Evolutionary conservation across 2,113 vertebrate species (phyloP).

Genomic region (Aegithalos caudatus): DNA sequence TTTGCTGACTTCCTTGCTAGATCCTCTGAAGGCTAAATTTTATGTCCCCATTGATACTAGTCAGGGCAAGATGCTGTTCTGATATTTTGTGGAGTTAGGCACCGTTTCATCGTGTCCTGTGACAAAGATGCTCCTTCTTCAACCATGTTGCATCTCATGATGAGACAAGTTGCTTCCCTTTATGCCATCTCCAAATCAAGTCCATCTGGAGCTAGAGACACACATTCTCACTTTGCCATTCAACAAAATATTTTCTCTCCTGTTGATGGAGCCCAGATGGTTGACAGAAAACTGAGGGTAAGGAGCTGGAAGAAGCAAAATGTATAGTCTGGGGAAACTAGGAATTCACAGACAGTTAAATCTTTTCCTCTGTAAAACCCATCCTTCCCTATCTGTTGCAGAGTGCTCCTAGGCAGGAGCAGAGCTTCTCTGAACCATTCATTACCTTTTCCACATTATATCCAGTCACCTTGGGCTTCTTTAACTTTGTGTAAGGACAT

Average conservation of each 20-base stretch:
- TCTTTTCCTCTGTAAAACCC: neutral
- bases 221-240: neutral
- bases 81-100: neutral
- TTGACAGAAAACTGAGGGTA: neutral
- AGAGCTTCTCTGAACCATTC: neutral
- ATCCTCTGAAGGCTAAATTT: neutral
- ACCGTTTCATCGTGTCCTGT: neutral
- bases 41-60: fast-evolving
- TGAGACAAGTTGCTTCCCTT: neutral
- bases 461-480: neutral
- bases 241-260: neutral
- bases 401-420: neutral
- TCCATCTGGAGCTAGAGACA: neutral
- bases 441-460: neutral
- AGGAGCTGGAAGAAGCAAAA: neutral
- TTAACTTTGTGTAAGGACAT: neutral
- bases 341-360: neutral
- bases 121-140: neutral
- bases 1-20: neutral
- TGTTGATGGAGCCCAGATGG: neutral
- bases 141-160: neutral
- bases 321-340: neutral
- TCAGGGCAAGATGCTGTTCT: neutral
- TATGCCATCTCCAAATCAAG: neutral
- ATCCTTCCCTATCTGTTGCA: neutral